These are phyloP conservation scores for Delichon dasypus DNA, from an alignment of 2,797 vertebrate species.

Conservation along the genomic window DNA sequence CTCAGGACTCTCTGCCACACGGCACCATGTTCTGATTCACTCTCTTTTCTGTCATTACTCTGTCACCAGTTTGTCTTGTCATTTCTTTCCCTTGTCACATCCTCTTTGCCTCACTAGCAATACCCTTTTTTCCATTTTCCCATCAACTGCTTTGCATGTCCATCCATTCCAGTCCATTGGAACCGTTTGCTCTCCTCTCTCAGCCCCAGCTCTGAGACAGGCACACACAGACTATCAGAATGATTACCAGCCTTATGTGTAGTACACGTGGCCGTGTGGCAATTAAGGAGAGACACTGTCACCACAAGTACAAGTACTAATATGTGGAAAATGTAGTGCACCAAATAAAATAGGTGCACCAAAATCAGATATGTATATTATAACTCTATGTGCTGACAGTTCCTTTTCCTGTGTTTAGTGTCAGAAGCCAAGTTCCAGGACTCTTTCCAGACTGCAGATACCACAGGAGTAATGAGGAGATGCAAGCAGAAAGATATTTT, in stretches of 20 bases:
- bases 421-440: neutral
- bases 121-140: neutral
- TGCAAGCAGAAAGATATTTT: neutral
- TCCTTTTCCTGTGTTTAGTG: neutral
- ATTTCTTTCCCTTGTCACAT: neutral
- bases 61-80: neutral
- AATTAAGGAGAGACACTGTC: neutral
- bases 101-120: neutral
- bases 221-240: too few relatives aligned
- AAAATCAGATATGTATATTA: neutral
- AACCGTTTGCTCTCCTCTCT: neutral
- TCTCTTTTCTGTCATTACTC: neutral
- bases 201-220: neutral
- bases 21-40: neutral
- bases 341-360: neutral
- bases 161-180: neutral
- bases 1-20: neutral
- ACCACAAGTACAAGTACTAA: neutral
- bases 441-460: neutral
- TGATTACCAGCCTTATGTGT: accelerated
- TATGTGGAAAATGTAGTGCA: neutral
- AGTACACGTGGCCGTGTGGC: neutral
- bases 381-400: accelerated
- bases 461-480: neutral
- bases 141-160: neutral